Conservation (phyloP, 1,140 invertebrate genomes). For the Drosophila ficusphila region DNA sequence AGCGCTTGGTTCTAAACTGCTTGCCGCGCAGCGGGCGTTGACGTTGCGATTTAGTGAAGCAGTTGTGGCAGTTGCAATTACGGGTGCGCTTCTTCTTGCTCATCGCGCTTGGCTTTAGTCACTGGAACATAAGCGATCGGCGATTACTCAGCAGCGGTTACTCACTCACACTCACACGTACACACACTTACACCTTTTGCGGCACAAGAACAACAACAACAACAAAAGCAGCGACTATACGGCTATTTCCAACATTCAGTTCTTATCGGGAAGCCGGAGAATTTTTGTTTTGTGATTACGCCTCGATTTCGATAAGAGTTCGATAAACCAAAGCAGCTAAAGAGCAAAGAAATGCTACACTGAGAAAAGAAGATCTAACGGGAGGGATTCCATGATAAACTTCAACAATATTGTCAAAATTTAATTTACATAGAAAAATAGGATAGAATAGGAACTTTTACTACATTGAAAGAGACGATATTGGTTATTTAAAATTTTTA, state of each 20-base stretch:
- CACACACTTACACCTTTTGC: slow-evolving; percentile 13
- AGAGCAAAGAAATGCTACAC: slow-evolving; percentile 5
- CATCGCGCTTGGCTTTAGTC: slow-evolving; percentile 49
- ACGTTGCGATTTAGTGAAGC: slow-evolving; percentile 4
- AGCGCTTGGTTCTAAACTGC: slow-evolving; percentile 26
- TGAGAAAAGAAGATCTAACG: neutral
- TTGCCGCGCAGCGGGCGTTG: slow-evolving; percentile 40
- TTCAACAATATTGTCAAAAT: too few species aligned
- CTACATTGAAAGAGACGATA: too few species aligned
- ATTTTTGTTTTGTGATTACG: slow-evolving; percentile 69
- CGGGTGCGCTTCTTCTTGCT: slow-evolving; percentile 6
- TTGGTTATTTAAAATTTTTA: too few species aligned
- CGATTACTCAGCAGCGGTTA: slow-evolving; percentile 65
- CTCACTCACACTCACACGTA: slow-evolving; percentile 1
- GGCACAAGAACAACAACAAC: slow-evolving; percentile 17
- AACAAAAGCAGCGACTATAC: slow-evolving; percentile 14
- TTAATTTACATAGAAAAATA: too few species aligned
- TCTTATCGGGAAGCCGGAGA: slow-evolving; percentile 59
- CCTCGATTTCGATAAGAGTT: slow-evolving; percentile 44
- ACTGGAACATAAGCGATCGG: slow-evolving; percentile 23
- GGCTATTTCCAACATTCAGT: slow-evolving; percentile 47
- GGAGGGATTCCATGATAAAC: too few species aligned
- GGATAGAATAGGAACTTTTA: too few species aligned
- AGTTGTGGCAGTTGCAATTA: slow-evolving; percentile 27
- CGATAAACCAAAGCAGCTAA: slow-evolving; percentile 27